Evolutionary conservation across 2,113 vertebrate genomes (phyloP), one percentile per base, ranked within the genome.

Genomic region (Dasyprocta punctata): DNA sequence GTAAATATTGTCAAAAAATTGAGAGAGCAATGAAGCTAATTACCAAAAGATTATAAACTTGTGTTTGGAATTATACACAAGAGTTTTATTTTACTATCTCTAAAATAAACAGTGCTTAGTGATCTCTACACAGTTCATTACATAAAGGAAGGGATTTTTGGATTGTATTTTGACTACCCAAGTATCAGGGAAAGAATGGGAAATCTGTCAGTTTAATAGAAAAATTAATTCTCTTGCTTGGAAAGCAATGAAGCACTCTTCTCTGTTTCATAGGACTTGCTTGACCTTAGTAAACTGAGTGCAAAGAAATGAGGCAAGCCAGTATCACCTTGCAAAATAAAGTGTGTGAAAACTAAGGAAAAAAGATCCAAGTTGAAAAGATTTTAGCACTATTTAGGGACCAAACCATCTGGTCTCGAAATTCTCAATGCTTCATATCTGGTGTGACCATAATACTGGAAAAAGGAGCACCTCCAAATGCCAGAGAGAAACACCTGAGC

Each of bases 351-450:
- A 89, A 75, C 78, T 96, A 47, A 95, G 75, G 81, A 87, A 86
- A 89, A 94, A 56, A 94, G 61, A 78, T 77, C 81, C 92, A 95
- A 54, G 61, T 61, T 90, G 49, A 90, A 94, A 94, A 90, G 69
- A 97, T 49, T 54, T 86, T 90, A 97, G 58, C 86, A 86, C 38
- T 63, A 90, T 89, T 96, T 82, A 89, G 97, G 88, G 95, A 94
- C 91, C 77, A 92, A 95, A 86, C 96, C 98, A 97, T 96, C 98
- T 97, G 98, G 97, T 94, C 93, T 38, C 81, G 60, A 95, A 97
- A 96, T 92, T 92, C 97, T 97, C 95, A 63, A 92, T 49, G 20
- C 65, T 97, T 97, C 63, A 10, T 95, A 86, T 75, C 86, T 95
- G 90, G 84, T 84, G 60, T 88, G 67, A 97, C 49, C 95, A 90